Base-by-base conservation (phyloP, 2,888 invertebrate species). In the Acleris literana region DNA sequence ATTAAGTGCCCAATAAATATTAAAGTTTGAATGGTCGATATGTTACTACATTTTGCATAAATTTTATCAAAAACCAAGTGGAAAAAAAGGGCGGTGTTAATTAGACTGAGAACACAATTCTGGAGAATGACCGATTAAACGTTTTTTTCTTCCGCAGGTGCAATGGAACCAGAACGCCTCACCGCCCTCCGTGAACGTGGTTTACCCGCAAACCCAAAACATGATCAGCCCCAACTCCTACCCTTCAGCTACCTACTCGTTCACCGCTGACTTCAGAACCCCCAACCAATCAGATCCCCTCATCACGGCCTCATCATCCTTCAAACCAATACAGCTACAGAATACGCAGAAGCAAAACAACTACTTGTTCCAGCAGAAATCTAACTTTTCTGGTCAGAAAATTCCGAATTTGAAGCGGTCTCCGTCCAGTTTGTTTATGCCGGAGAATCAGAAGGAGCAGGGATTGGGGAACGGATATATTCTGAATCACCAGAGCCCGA, bases 201-300 rank as follows among this genome's bases (percentile, higher is more conserved):
- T 94, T 29, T 95, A 94, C 83, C 95, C 95, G 55, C 95, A 94
- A 74, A 90, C 93, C 43, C 93, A 93, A 69, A 94, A 93, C 74
- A 88, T 95, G 48, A 88, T 96, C 63, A 95, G 94, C 77, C 95
- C 96, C 0, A 93, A 94, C 25, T 85, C 94, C 58, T 95, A 96
- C 78, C 93, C 94, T 0, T 95, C 95, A 52, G 95, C 96, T 39
- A 96, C 96, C 0, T 97, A 97, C 78, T 96, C 96, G 53, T 96
- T 97, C 84, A 97, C 97, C 2, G 96, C 97, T 0, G 97, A 97
- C 84, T 96, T 97, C 83, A 89, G 97, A 46, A 90, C 96, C 0
- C 95, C 95, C 0, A 90, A 83, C 78, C 94, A 94, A 75, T 93
- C 94, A 9, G 92, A 93, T 20, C 93, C 94, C 0, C 79, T 94